A percentile compares a stretch with the other conserved stretches of the same genome.
Evolutionary conservation across 1,140 invertebrate genomes (phyloP).

Genomic region (Coptotermes formosanus): DNA sequence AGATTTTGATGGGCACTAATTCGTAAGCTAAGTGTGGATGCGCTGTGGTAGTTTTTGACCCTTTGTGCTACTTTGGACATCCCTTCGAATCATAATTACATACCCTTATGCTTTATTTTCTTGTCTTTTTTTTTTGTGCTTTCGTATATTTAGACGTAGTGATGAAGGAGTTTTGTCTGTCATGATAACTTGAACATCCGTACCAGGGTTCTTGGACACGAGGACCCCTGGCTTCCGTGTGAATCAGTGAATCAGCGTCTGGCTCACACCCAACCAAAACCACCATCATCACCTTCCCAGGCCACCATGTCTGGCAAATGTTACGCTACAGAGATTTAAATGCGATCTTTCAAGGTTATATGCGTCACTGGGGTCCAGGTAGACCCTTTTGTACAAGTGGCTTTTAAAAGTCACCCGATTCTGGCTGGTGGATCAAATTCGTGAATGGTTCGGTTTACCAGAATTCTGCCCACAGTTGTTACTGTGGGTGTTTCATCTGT

Average conservation of each 20-base stretch:
- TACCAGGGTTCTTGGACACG: neutral
- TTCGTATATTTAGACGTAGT: too few species aligned
- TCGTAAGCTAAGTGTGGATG: too few species aligned
- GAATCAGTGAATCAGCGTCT: neutral
- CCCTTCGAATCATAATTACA: too few species aligned
- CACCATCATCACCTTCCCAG: neutral
- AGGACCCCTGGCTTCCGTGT: neutral
- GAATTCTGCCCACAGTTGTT: too few species aligned
- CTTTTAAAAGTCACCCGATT: neutral
- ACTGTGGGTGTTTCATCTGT: too few species aligned
- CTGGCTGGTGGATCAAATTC: neutral
- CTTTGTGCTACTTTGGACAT: too few species aligned
- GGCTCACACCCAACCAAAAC: neutral
- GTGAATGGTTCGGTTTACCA: neutral
- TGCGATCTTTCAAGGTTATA: neutral
- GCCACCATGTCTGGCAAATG: neutral
- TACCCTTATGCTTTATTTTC: too few species aligned
- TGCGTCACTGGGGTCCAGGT: neutral
- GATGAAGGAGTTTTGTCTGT: too few species aligned
- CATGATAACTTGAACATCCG: too few species aligned
- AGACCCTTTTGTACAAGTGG: neutral
- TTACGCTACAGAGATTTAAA: neutral
- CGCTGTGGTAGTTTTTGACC: too few species aligned
- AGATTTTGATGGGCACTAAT: too few species aligned
- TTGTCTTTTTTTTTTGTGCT: too few species aligned